phyloP scores from a whole-genome alignment of 2,888 invertebrate genomes.

The Charanyca ferruginea region DNA sequence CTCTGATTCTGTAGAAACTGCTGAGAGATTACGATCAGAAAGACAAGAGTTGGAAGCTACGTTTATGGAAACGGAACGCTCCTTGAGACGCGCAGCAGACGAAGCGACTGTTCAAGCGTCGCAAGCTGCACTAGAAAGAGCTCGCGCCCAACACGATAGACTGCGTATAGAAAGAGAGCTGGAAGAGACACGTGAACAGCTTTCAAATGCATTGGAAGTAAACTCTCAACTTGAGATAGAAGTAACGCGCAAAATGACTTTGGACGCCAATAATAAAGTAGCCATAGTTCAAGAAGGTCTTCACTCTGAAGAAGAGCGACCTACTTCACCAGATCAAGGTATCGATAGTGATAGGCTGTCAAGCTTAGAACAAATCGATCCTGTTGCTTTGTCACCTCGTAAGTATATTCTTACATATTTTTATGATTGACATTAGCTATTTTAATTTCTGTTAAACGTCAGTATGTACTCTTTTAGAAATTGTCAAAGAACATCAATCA shows the following conservation, averaged over 20 bases:
- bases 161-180: slow-evolving; percentile 92
- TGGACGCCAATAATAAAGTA: slow-evolving; percentile 77
- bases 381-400: slow-evolving; percentile 85
- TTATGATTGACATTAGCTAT: not conserved
- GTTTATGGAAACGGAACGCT: slow-evolving; percentile 88
- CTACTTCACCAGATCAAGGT: slow-evolving; percentile 96
- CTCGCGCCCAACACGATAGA: slow-evolving; percentile 93
- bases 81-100: slow-evolving; percentile 93
- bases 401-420: slow-evolving; percentile 66
- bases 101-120: slow-evolving; percentile 94
- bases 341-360: slow-evolving; percentile 96
- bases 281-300: slow-evolving; percentile 75
- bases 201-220: slow-evolving; percentile 76
- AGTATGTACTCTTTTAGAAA: not conserved
- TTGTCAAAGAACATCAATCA: not conserved
- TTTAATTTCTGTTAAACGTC: too few relatives aligned
- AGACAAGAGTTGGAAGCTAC: slow-evolving; percentile 83
- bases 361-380: slow-evolving; percentile 91
- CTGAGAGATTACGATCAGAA: slow-evolving; percentile 80
- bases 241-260: slow-evolving; percentile 83
- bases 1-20: slow-evolving; percentile 72
- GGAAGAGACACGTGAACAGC: slow-evolving; percentile 89
- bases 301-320: slow-evolving; percentile 84
- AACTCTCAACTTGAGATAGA: slow-evolving; percentile 86
- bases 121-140: slow-evolving; percentile 94